Evolutionary conservation across 2,797 vertebrate genomes (phyloP), one percentile per base, ranked within the genome.

Genomic region (Diceros bicornis): DNA sequence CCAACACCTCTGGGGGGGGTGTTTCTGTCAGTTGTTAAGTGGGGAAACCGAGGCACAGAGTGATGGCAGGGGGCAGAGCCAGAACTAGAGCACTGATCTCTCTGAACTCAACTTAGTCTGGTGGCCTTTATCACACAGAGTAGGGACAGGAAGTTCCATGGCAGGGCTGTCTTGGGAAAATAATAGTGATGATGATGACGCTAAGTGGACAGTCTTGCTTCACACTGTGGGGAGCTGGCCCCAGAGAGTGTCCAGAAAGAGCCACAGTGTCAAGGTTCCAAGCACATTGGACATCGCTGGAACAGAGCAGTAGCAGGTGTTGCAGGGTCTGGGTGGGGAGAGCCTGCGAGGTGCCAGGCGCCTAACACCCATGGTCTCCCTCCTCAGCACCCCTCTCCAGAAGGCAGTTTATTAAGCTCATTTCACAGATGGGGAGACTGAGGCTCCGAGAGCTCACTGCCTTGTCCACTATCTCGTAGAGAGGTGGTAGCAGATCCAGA

Each of bases 351-450:
- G n/a, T 10, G 55, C 57, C 59, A 2, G 4, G 16, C 3, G 14
- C 59, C n/a, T 47, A 8, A 18, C 16, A 4, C 23, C 57, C 0
- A 3, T 29, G 18, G 11, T 29, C 61, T 69, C 20, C 34, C 57
- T 17, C 44, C 34, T 61, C 47, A 34, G 41, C 10, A 29, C 13
- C 29, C 20, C 34, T 92, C n/a, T 52, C 4, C 13, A 0, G 5
- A 82, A 77, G 62, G 34, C 11, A 8, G 66, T 66, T 72, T 84
- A n/a, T 74, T 74, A 34, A 79, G 29, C 68, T 44, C 37, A 37
- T 55, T 93, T 79, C n/a, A 61, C 59, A 94, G 69, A 66, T 34
- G 21, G 64, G n/a, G 27, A 86, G 34, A 91, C 64, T 6, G 62
- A 82, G 74, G 47, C 66, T 72, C 37, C 34, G 59, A n/a, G 44